phyloP scores from a whole-genome alignment of 2,888 invertebrate genomes.

The Zhengitettix transpicula region DNA sequence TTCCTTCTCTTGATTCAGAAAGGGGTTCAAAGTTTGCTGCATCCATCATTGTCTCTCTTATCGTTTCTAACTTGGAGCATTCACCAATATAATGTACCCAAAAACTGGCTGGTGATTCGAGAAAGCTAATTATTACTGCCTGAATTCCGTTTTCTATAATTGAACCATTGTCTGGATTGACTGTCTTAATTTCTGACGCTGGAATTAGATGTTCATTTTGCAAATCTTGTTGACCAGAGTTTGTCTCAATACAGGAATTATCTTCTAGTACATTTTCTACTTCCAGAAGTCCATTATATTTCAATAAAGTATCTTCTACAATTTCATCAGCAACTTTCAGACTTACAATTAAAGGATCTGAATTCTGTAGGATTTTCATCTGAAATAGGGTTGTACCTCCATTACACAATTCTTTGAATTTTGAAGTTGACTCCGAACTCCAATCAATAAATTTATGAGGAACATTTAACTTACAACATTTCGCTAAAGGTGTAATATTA shows the following conservation, averaged over 20 bases:
- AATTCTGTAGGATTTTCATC: slow-evolving; percentile 47
- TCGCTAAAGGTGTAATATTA: slow-evolving; percentile 39
- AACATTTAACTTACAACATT: slow-evolving; percentile 41
- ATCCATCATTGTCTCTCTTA: slow-evolving; percentile 37
- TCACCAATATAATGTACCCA: slow-evolving; percentile 55
- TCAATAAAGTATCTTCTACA: not conserved
- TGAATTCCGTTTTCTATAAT: too few relatives aligned
- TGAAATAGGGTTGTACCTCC: slow-evolving; percentile 54
- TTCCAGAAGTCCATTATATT: too few relatives aligned
- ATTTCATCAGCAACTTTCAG: slow-evolving; percentile 24
- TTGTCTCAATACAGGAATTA: too few relatives aligned
- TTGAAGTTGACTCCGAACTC: slow-evolving; percentile 44
- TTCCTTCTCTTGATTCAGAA: slow-evolving; percentile 28
- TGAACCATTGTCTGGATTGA: too few relatives aligned
- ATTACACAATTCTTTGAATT: slow-evolving; percentile 48
- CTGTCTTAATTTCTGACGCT: too few relatives aligned
- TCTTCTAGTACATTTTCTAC: too few relatives aligned
- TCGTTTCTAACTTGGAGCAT: slow-evolving; percentile 37
- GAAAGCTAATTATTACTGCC: too few relatives aligned
- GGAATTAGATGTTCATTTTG: too few relatives aligned
- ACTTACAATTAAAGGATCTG: slow-evolving; percentile 48
- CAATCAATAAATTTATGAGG: slow-evolving; percentile 40
- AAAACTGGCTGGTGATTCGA: slow-evolving; percentile 44
- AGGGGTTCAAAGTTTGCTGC: slow-evolving; percentile 36
- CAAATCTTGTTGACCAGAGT: too few relatives aligned